phyloP scores from a whole-genome alignment of 1,140 invertebrate genomes.

The Drosophila nebulosa region DNA sequence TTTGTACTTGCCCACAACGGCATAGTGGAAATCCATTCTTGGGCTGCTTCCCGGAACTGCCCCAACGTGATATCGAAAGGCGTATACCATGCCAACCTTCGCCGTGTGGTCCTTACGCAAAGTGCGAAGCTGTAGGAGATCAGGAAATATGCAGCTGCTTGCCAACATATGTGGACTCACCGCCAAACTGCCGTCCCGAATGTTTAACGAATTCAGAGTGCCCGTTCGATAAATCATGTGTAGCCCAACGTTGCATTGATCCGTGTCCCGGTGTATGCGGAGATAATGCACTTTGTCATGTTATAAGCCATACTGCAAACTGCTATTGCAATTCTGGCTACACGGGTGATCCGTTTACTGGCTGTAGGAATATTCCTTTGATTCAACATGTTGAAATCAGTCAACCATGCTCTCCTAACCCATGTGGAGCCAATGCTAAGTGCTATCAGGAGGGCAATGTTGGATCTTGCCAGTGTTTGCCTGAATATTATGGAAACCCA shows the following conservation, averaged over 20 bases:
- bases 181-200: slow-evolving; percentile 89
- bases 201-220: slow-evolving; percentile 92
- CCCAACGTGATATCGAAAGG: slow-evolving; percentile 42
- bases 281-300: slow-evolving; percentile 60
- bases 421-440: slow-evolving; percentile 87
- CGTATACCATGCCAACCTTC: slow-evolving; percentile 85
- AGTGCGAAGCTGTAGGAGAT: slow-evolving; percentile 85
- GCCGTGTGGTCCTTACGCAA: slow-evolving; percentile 88
- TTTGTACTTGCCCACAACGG: slow-evolving; percentile 89
- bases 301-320: slow-evolving; percentile 76
- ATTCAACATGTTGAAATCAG: slow-evolving; percentile 51
- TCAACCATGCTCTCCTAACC: slow-evolving; percentile 82
- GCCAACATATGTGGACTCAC: slow-evolving; percentile 87
- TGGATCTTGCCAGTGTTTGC: slow-evolving; percentile 87
- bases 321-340: slow-evolving; percentile 82
- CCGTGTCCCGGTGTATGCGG: slow-evolving; percentile 88
- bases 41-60: slow-evolving; percentile 83
- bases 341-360: slow-evolving; percentile 83
- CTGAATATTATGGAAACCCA: slow-evolving; percentile 87
- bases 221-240: slow-evolving; percentile 81
- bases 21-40: slow-evolving; percentile 92
- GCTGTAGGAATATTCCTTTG: slow-evolving; percentile 83
- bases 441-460: slow-evolving; percentile 86
- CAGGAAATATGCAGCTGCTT: slow-evolving; percentile 87
- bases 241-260: slow-evolving; percentile 87